Percentiles rank a stretch among this genome's conserved stretches.
phyloP scores from a whole-genome alignment of 2,797 vertebrate species.

The Psittacula echo region DNA sequence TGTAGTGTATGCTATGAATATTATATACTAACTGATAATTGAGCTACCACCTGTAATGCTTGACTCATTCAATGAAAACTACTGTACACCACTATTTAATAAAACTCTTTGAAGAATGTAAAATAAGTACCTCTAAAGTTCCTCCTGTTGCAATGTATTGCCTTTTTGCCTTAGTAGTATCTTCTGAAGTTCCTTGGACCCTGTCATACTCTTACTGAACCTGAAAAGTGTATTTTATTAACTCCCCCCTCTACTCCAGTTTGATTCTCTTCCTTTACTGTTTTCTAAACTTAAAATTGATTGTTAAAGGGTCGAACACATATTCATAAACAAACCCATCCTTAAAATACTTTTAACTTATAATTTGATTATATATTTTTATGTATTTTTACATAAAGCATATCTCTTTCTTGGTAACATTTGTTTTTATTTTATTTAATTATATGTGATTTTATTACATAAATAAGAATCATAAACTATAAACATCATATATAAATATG shows the following conservation, averaged over 20 bases:
- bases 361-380: not conserved
- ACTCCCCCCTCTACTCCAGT: too few relatives aligned
- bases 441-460: not conserved
- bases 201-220: not conserved
- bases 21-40: not conserved
- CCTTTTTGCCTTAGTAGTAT: not conserved
- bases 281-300: not conserved
- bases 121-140: not conserved
- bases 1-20: not conserved
- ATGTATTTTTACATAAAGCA: not conserved
- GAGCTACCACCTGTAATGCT: not conserved
- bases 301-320: not conserved
- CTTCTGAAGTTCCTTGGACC: not conserved
- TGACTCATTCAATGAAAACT: not conserved
- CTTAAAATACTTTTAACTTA: not conserved
- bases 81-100: not conserved
- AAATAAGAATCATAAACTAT: not conserved
- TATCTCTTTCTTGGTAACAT: not conserved
- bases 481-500: not conserved
- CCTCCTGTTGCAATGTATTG: not conserved
- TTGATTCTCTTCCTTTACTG: too few relatives aligned
- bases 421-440: not conserved
- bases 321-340: not conserved
- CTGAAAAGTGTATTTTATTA: not conserved
- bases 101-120: not conserved